phyloP scores from a whole-genome alignment of 1,140 invertebrate species.

The Drosophila pseudoobscura region DNA sequence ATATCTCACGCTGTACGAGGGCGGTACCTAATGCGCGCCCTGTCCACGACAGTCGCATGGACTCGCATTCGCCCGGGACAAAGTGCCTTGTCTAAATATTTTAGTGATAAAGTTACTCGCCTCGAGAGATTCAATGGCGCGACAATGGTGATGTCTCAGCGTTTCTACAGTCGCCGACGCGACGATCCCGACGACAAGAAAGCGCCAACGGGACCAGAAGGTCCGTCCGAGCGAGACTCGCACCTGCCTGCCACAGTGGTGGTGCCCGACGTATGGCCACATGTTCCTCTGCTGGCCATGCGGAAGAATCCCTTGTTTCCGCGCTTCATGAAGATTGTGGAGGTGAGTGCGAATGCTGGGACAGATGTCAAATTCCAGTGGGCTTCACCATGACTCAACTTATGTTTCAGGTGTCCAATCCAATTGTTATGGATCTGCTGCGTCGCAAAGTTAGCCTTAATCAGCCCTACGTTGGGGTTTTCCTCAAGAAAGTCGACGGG shows the following conservation, averaged over 20 bases:
- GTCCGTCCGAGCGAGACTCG: slow-evolving; percentile 47
- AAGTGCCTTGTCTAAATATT: slow-evolving; percentile 41
- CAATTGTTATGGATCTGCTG: slow-evolving; percentile 94
- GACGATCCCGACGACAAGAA: slow-evolving; percentile 53
- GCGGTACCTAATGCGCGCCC: slow-evolving; percentile 54
- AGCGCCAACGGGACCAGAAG: slow-evolving; percentile 35
- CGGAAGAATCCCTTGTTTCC: slow-evolving; percentile 98
- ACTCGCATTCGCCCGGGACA: slow-evolving; percentile 38
- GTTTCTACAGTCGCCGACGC: slow-evolving; percentile 55
- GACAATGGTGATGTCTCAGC: slow-evolving; percentile 41
- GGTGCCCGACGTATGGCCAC: slow-evolving; percentile 98
- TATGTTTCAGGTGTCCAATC: slow-evolving; percentile 90
- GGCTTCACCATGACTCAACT: background rate
- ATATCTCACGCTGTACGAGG: slow-evolving; percentile 58
- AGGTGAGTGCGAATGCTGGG: slow-evolving; percentile 85
- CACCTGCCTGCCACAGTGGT: slow-evolving; percentile 93
- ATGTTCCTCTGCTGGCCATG: slow-evolving; percentile 97
- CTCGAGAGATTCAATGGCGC: slow-evolving; percentile 41
- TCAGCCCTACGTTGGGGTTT: slow-evolving; percentile 98
- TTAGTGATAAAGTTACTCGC: slow-evolving; percentile 20
- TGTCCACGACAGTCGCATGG: slow-evolving; percentile 46
- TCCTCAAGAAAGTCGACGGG: slow-evolving; percentile 96
- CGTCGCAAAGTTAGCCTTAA: slow-evolving; percentile 97
- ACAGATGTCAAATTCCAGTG: background rate
- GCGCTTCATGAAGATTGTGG: slow-evolving; percentile 98